Evolutionary conservation across 1,140 invertebrate genomes (phyloP).

Genomic region (Drosophila yakuba): DNA sequence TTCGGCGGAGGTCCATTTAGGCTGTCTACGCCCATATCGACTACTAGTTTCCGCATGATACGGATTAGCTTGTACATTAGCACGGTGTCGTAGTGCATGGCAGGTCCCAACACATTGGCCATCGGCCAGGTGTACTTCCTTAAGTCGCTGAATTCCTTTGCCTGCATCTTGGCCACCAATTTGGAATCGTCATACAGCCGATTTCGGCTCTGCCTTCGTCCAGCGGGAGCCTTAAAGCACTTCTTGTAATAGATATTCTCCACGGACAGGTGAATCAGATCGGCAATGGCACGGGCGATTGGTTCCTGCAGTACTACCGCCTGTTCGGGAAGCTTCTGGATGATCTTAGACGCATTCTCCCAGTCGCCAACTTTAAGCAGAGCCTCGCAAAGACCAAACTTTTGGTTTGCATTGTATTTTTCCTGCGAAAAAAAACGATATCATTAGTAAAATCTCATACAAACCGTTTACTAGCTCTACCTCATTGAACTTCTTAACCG

Average conservation of each 20-base stretch:
- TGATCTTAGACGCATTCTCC: conserved; percentile 92
- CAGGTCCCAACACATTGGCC: conserved; percentile 93
- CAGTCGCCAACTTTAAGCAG: conserved; percentile 95
- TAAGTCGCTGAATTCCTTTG: conserved; percentile 89
- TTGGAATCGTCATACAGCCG: conserved; percentile 66
- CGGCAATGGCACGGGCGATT: conserved; percentile 92
- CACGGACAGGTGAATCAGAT: conserved; percentile 93
- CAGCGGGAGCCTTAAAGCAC: conserved; percentile 70
- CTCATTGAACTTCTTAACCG: conserved; percentile 88
- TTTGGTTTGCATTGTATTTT: conserved; percentile 94
- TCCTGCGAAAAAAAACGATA: conserved; percentile 22
- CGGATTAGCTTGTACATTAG: conserved; percentile 94
- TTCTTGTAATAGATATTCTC: conserved; percentile 95
- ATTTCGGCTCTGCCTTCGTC: conserved; percentile 52
- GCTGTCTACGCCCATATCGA: conserved; percentile 74
- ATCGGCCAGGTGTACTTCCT: conserved; percentile 93
- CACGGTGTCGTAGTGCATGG: conserved; percentile 94
- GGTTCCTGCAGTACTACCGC: conserved; percentile 91
- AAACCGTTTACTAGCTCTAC: background rate
- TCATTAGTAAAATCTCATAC: background rate
- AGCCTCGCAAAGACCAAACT: conserved; percentile 96
- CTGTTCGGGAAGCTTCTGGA: conserved; percentile 92
- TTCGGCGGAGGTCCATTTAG: conserved; percentile 67
- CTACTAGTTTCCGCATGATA: conserved; percentile 84
- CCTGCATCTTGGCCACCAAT: conserved; percentile 72